These are phyloP conservation scores for Mixornis gularis DNA, from an alignment of 2,113 vertebrate species.

Conservation along the genomic window DNA sequence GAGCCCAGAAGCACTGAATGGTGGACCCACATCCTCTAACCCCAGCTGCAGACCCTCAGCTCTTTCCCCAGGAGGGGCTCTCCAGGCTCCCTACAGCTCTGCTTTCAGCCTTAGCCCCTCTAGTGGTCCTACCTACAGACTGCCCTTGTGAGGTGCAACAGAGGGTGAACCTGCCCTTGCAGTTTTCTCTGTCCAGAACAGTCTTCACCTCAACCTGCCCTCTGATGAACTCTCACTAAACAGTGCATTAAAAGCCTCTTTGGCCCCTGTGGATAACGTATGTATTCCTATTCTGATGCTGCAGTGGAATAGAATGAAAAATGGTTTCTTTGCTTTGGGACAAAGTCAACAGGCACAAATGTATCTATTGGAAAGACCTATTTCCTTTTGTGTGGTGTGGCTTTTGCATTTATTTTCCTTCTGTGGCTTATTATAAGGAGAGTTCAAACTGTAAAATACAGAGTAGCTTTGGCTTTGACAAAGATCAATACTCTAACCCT, in stretches of 20 bases:
- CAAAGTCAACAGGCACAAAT: not conserved
- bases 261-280: not conserved
- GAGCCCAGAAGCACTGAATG: not conserved
- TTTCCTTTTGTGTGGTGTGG: not conserved
- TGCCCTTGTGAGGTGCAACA: not conserved
- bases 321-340: not conserved
- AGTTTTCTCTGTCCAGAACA: not conserved
- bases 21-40: rapidly evolving
- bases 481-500: not conserved
- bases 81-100: not conserved
- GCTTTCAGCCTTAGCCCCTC: not conserved
- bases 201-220: not conserved
- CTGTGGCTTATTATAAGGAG: not conserved
- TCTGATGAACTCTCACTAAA: not conserved
- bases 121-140: not conserved
- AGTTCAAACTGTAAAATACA: not conserved
- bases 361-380: not conserved
- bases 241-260: not conserved
- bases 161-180: not conserved
- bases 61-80: not conserved
- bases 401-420: not conserved
- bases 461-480: not conserved
- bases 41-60: not conserved
- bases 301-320: not conserved
- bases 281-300: not conserved